Base-by-base conservation (phyloP, 2,888 invertebrate species). In the Agonopterix arenella region DNA sequence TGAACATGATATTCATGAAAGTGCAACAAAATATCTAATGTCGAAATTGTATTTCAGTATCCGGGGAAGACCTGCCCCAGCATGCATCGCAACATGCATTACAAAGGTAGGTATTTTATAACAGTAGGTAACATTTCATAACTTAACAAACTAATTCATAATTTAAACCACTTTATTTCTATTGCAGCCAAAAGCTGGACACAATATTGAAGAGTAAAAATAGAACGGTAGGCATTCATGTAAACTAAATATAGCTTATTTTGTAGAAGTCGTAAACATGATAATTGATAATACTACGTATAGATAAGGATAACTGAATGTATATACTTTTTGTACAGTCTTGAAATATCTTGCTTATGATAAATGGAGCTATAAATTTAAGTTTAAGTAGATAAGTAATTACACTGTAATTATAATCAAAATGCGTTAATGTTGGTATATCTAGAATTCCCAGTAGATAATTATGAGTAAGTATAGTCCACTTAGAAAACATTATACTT, bases 71-170 rank as follows among this genome's bases (percentile, higher is more conserved):
- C 95, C 76, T 96, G 96, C 83, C 96, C 96, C 51, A 96, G 95
- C 71, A 97, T 97, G 97, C 94, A 96, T 90, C 94, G 94, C 82
- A 96, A 96, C 76, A 95, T 96, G 86, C 95, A 96, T 90, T 97
- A 97, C 83, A 96, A 95, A 93, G 95, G 95, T 95, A 86, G 60
- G 56, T 55, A 48, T 7, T 47, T 40, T 40, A 40, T n/a, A 40
- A 9, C 40, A 5, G 8, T 38, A 5, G 40, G n/a, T n/a, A 40
- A 40, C 4, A n/a, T n/a, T 40, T 40, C 10, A 40, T 7, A n/a
- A 40, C 40, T 40, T 10, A 40, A 40, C n/a, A 40, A n/a, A 40
- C 9, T 40, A 40, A 40, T 28, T 28, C 40, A 40, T 4, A n/a
- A 10, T 40, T 40, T 40, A 40, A 40, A 60, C 58, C 58, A 49